Evolutionary conservation across 2,113 vertebrate genomes (phyloP).

Genomic region (Panurus biarmicus): DNA sequence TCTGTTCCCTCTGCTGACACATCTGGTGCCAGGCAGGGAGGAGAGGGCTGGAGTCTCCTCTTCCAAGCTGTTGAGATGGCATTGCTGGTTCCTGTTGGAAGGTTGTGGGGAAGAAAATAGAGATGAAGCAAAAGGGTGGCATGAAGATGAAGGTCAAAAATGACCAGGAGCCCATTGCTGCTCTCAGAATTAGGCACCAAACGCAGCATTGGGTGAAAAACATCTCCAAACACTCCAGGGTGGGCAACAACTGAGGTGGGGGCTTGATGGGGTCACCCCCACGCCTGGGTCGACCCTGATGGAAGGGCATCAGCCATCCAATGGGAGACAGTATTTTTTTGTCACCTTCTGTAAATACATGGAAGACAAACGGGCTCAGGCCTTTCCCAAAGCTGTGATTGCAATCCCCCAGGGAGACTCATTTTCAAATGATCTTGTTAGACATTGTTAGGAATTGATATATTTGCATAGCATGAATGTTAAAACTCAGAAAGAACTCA

Average conservation of each 20-base stretch:
- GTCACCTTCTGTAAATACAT: not conserved
- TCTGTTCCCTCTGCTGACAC: not conserved
- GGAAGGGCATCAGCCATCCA: fast-evolving
- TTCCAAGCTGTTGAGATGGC: not conserved
- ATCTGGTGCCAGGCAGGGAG: not conserved
- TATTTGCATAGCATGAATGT: conserved; percentile 66
- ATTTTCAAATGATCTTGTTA: conserved; percentile 65
- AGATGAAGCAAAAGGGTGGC: not conserved
- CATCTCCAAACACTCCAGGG: fast-evolving
- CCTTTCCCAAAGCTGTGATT: conserved; percentile 1
- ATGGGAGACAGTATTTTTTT: not conserved
- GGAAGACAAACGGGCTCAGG: not conserved
- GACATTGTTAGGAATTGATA: conserved; percentile 59
- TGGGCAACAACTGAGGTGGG: fast-evolving
- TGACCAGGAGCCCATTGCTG: not conserved
- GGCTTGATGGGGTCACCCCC: not conserved
- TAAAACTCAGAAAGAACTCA: conserved; percentile 57
- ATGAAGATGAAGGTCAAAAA: not conserved
- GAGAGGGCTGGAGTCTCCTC: not conserved
- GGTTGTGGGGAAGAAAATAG: not conserved
- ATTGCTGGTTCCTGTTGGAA: fast-evolving
- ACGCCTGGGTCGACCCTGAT: fast-evolving
- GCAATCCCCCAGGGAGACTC: conserved; percentile 32
- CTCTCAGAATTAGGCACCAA: fast-evolving
- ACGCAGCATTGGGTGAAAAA: fast-evolving